Evolutionary conservation across 2,113 vertebrate genomes (phyloP).

Genomic region (Pionites leucogaster): DNA sequence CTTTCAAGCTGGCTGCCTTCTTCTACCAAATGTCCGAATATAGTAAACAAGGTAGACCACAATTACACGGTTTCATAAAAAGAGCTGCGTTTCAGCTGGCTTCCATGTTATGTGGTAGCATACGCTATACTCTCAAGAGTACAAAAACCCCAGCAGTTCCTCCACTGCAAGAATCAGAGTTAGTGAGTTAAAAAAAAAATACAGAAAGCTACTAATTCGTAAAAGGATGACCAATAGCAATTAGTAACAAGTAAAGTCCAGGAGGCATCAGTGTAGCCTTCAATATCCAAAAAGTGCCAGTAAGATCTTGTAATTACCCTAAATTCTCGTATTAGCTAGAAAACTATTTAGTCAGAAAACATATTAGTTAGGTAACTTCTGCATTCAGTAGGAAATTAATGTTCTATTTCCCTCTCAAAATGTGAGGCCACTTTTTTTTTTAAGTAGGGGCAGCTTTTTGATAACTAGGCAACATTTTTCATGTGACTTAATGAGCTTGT

Average conservation of each 20-base stretch:
- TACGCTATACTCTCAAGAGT: fast-evolving
- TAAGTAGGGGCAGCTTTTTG: neutral
- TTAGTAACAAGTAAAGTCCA: neutral
- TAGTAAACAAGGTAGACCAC: neutral
- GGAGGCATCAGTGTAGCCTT: fast-evolving
- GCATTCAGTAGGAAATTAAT: neutral
- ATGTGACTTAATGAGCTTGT: neutral
- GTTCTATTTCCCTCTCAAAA: neutral
- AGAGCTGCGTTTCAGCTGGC: neutral
- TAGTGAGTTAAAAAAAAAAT: neutral
- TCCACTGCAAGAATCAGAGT: neutral
- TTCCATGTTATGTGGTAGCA: neutral
- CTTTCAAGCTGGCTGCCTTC: neutral
- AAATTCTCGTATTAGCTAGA: neutral
- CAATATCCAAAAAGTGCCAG: neutral
- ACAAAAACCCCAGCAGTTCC: neutral
- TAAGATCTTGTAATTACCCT: neutral
- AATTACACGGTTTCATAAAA: neutral
- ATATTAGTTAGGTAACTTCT: neutral
- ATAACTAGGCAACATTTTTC: neutral
- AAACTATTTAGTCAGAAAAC: neutral
- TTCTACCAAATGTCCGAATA: neutral
- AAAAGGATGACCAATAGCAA: neutral
- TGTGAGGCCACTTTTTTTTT: neutral
- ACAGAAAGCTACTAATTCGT: neutral